Evolutionary conservation across 2,888 invertebrate species (phyloP).

Genomic region (Tinea pellionella): DNA sequence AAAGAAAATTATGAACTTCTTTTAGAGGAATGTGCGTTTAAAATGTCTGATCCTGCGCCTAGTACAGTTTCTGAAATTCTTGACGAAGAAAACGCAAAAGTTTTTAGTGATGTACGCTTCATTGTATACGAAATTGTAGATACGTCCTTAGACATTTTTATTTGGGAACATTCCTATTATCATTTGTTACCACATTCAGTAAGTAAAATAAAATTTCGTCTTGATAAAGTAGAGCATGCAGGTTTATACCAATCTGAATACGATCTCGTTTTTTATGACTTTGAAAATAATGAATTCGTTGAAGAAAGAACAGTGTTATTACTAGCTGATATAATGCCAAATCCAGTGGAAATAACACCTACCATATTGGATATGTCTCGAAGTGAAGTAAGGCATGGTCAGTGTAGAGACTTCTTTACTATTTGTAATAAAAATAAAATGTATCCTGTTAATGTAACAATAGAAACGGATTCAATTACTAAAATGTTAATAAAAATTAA

Average conservation of each 20-base stretch:
- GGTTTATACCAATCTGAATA: slow-evolving; percentile 47
- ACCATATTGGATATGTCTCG: slow-evolving; percentile 42
- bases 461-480: slow-evolving; percentile 42
- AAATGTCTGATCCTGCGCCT: background rate
- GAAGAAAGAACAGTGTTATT: slow-evolving; percentile 34
- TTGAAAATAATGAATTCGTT: slow-evolving; percentile 25
- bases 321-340: slow-evolving; percentile 40
- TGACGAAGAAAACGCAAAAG: slow-evolving; percentile 29
- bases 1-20: background rate
- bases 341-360: slow-evolving; percentile 42
- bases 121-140: background rate
- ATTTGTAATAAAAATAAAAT: slow-evolving; percentile 37
- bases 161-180: slow-evolving; percentile 36
- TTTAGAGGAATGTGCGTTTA: background rate
- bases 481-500: slow-evolving; percentile 35
- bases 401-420: slow-evolving; percentile 33
- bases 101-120: background rate
- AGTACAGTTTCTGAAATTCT: slow-evolving; percentile 19
- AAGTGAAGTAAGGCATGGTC: slow-evolving; percentile 35
- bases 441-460: slow-evolving; percentile 33
- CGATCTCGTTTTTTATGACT: slow-evolving; percentile 34
- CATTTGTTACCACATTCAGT: slow-evolving; percentile 28
- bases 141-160: slow-evolving; percentile 34
- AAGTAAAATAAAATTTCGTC: slow-evolving; percentile 29
- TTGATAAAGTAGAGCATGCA: slow-evolving; percentile 37